Conservation (phyloP, 2,888 invertebrate species). For the Anticlea derivata region DNA sequence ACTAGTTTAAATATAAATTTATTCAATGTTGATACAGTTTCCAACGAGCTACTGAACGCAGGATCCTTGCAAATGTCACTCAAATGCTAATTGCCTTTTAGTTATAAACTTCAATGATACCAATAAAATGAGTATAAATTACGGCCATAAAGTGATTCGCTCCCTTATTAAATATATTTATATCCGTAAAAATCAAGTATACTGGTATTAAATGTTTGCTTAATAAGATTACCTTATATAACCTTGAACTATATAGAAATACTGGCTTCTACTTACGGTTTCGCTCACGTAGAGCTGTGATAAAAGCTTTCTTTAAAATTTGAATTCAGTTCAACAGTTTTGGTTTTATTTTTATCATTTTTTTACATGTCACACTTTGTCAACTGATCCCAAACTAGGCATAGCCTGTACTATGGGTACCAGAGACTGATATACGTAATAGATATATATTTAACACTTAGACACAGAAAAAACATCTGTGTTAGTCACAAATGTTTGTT, state of each 20-base stretch:
- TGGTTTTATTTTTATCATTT: too few species aligned
- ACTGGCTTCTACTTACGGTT: background rate
- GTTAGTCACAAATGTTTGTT: too few species aligned
- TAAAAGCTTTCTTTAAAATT: too few species aligned
- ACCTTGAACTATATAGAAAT: conserved; percentile 9
- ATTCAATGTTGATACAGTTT: conserved; percentile 5
- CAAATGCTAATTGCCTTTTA: conserved; percentile 24
- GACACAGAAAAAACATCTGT: too few species aligned
- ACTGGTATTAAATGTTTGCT: conserved; percentile 4
- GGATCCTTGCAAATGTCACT: conserved; percentile 20
- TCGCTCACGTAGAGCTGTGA: too few species aligned
- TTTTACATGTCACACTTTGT: too few species aligned
- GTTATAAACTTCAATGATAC: conserved; percentile 19
- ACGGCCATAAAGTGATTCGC: conserved; percentile 13
- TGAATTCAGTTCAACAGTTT: too few species aligned
- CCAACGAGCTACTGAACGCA: conserved; percentile 14
- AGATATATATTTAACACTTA: too few species aligned
- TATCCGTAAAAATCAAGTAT: conserved; percentile 19
- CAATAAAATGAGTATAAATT: conserved; percentile 21
- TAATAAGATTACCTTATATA: conserved; percentile 6
- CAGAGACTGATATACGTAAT: too few species aligned
- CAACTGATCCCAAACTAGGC: too few species aligned
- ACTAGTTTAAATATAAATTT: too few species aligned
- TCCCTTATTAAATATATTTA: conserved; percentile 22
- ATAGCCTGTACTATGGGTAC: too few species aligned